phyloP scores from a whole-genome alignment of 2,888 invertebrate genomes.

The Microctonus aethiopoides region DNA sequence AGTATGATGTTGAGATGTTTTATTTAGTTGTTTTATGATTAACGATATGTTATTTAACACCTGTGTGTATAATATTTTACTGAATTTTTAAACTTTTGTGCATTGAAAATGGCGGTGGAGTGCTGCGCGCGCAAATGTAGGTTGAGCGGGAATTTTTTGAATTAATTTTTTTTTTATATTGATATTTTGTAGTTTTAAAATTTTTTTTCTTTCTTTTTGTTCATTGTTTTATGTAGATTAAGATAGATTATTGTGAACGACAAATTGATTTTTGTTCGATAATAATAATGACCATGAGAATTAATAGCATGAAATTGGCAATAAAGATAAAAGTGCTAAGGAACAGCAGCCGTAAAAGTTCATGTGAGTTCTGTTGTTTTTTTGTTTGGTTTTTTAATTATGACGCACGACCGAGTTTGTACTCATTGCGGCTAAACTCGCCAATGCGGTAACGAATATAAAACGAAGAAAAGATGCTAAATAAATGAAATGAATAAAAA shows the following conservation, averaged over 20 bases:
- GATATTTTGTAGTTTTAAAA: not conserved
- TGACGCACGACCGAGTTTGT: slow-evolving; percentile 13
- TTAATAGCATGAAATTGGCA: slow-evolving; percentile 41
- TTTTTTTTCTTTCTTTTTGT: not conserved
- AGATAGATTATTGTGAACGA: not conserved
- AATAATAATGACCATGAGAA: not conserved
- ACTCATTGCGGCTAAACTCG: not conserved
- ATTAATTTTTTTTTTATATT: not conserved
- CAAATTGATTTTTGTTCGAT: not conserved
- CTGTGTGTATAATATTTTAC: too few relatives aligned
- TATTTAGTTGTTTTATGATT: too few relatives aligned
- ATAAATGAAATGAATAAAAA: not conserved
- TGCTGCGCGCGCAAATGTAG: not conserved
- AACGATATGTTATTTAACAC: too few relatives aligned
- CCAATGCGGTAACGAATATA: not conserved
- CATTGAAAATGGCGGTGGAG: not conserved
- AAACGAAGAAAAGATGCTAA: not conserved
- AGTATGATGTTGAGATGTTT: too few relatives aligned
- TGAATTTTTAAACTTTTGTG: not conserved
- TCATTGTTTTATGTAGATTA: not conserved
- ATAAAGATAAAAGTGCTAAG: slow-evolving; percentile 40
- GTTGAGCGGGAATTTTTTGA: not conserved
- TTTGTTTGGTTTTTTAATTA: slow-evolving; percentile 22
- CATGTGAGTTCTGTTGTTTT: slow-evolving; percentile 33
- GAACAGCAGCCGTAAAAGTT: slow-evolving; percentile 29